These are phyloP conservation scores for Theocolax elegans DNA, from an alignment of 1,140 invertebrate species.

Conservation along the genomic window DNA sequence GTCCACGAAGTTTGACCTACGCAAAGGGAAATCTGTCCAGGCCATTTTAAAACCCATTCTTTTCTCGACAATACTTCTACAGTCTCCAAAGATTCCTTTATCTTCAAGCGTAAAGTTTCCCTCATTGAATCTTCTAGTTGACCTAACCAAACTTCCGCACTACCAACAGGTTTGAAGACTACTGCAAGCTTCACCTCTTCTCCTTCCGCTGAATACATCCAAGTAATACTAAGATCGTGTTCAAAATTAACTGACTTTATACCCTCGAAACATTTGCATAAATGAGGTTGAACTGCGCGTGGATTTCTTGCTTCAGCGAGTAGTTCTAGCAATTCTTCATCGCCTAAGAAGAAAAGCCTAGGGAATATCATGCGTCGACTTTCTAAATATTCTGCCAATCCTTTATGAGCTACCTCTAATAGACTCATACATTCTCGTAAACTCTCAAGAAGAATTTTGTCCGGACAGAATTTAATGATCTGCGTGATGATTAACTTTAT, in stretches of 20 bases:
- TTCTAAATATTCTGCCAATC: slow-evolving; percentile 80
- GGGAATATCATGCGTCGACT: slow-evolving; percentile 79
- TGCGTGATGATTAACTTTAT: slow-evolving; percentile 44
- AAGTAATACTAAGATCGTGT: slow-evolving; percentile 75
- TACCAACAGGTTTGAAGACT: slow-evolving; percentile 75
- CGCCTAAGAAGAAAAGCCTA: slow-evolving; percentile 81
- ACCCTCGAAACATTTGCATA: slow-evolving; percentile 84
- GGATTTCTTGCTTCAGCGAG: slow-evolving; percentile 80
- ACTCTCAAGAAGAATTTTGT: slow-evolving; percentile 73
- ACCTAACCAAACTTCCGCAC: slow-evolving; percentile 84
- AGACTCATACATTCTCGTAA: slow-evolving; percentile 76
- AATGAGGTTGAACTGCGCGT: slow-evolving; percentile 80
- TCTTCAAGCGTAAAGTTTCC: slow-evolving; percentile 68
- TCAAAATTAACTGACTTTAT: slow-evolving; percentile 78
- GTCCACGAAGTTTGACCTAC: slow-evolving; percentile 75
- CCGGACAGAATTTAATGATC: slow-evolving; percentile 73
- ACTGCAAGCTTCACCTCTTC: slow-evolving; percentile 75
- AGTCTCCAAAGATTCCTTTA: slow-evolving; percentile 68
- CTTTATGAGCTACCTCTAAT: slow-evolving; percentile 77
- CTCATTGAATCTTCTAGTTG: slow-evolving; percentile 77
- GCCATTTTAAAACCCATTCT: slow-evolving; percentile 80
- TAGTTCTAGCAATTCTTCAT: slow-evolving; percentile 82
- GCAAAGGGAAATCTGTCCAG: slow-evolving; percentile 81
- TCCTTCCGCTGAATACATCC: slow-evolving; percentile 82
- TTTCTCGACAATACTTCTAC: slow-evolving; percentile 67